A percentile compares a stretch with the other conserved stretches of the same genome.
Evolutionary conservation across 2,888 invertebrate species (phyloP).

Genomic region (Linyphia triangularis): DNA sequence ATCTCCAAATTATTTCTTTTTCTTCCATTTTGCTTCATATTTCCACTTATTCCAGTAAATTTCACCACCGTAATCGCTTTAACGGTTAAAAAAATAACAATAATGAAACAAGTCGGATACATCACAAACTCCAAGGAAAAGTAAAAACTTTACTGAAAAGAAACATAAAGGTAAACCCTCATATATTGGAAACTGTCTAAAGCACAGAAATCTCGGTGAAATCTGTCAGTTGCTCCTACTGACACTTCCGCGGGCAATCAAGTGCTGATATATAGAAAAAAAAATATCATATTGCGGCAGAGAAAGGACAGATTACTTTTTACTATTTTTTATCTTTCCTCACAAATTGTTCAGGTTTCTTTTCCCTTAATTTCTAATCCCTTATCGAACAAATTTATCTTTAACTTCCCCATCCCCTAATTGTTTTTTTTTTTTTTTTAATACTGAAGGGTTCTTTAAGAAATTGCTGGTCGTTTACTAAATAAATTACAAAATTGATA

Average conservation of each 20-base stretch:
- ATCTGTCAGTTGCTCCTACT: slow-evolving; percentile 30
- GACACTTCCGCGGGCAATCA: slow-evolving; percentile 21
- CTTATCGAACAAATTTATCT: slow-evolving; percentile 6
- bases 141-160: background rate
- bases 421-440: background rate
- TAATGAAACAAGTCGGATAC: slow-evolving; percentile 2
- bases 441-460: background rate
- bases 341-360: background rate
- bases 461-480: no score
- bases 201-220: slow-evolving; percentile 41
- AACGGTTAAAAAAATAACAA: background rate
- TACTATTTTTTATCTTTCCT: slow-evolving; percentile 1
- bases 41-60: slow-evolving; percentile 31
- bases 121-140: background rate
- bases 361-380: slow-evolving; percentile 11
- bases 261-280: background rate
- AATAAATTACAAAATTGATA: no score
- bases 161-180: slow-evolving; percentile 4
- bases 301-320: slow-evolving; percentile 19
- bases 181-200: slow-evolving; percentile 38
- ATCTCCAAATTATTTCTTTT: slow-evolving; percentile 3
- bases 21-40: slow-evolving; percentile 2
- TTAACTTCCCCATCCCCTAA: background rate
- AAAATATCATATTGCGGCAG: background rate
- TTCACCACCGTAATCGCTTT: slow-evolving; percentile 28